phyloP scores from a whole-genome alignment of 2,797 vertebrate genomes.

The Tadarida brasiliensis region DNA sequence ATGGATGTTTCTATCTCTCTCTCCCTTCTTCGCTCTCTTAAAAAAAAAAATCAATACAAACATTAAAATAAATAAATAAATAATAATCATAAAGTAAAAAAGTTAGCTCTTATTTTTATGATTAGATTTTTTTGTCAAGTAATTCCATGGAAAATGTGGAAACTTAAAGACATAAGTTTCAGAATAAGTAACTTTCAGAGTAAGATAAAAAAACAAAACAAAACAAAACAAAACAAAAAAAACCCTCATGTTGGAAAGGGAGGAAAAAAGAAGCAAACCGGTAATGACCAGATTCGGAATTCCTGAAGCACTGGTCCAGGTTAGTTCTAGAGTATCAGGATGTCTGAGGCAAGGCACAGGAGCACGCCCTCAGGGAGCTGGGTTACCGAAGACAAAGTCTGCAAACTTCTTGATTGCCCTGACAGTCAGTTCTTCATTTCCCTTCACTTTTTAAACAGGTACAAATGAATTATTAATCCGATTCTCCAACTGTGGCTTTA shows the following conservation, averaged over 20 bases:
- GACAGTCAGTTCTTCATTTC: background rate
- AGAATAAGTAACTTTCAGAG: background rate
- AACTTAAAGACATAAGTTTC: background rate
- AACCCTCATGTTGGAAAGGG: background rate
- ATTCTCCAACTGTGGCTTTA: background rate
- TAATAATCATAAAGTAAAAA: no score
- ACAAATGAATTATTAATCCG: slow-evolving; percentile 4
- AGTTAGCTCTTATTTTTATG: slow-evolving; percentile 16
- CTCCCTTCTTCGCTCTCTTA: no score
- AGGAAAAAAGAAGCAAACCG: background rate
- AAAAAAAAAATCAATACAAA: background rate
- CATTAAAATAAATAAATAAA: no score
- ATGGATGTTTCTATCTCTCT: no score
- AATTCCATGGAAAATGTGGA: background rate
- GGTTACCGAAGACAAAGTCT: background rate
- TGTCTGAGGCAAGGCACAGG: background rate
- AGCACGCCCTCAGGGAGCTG: background rate
- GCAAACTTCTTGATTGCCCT: background rate
- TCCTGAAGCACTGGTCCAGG: background rate
- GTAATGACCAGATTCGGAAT: background rate
- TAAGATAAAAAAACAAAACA: background rate
- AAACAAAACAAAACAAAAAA: no score
- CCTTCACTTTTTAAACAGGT: background rate
- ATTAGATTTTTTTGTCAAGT: background rate
- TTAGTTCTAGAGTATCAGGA: background rate